Conservation (phyloP, 2,888 invertebrate species). For the Fabriciana adippe region DNA sequence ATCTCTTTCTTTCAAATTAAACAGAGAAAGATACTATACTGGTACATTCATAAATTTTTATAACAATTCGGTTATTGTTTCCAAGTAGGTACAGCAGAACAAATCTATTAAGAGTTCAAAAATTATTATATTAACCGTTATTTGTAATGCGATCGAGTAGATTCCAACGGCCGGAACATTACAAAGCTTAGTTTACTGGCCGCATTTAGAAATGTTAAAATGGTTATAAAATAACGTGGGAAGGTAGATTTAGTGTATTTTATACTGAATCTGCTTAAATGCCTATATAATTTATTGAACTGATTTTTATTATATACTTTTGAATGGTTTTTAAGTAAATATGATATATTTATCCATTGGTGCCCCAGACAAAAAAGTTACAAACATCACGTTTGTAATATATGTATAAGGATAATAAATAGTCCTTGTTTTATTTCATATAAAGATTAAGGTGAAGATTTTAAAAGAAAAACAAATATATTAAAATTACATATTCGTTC, state of each 20-base stretch:
- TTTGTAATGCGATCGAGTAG: conserved; percentile 38
- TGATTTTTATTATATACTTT: neutral
- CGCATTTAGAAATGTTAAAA: conserved; percentile 44
- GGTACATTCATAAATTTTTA: conserved; percentile 22
- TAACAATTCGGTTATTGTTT: conserved; percentile 16
- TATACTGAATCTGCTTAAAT: conserved; percentile 28
- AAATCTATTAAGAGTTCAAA: conserved; percentile 33
- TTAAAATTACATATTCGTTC: too few species aligned
- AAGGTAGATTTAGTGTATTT: conserved; percentile 33
- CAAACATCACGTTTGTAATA: too few species aligned
- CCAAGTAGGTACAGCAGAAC: conserved; percentile 27
- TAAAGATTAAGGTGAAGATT: too few species aligned
- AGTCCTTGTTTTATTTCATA: too few species aligned
- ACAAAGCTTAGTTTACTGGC: conserved; percentile 42
- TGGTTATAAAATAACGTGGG: conserved; percentile 43
- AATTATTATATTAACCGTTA: conserved; percentile 37
- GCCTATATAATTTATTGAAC: neutral
- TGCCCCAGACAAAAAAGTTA: too few species aligned
- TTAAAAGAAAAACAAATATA: too few species aligned
- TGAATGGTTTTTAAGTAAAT: neutral
- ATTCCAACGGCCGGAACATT: conserved; percentile 43
- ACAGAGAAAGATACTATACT: conserved; percentile 3
- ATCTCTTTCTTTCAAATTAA: conserved; percentile 3
- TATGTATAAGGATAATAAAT: too few species aligned
- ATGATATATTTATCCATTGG: too few species aligned